These are phyloP conservation scores for Rana temporaria DNA, from an alignment of 2,113 vertebrate species.

Conservation along the genomic window DNA sequence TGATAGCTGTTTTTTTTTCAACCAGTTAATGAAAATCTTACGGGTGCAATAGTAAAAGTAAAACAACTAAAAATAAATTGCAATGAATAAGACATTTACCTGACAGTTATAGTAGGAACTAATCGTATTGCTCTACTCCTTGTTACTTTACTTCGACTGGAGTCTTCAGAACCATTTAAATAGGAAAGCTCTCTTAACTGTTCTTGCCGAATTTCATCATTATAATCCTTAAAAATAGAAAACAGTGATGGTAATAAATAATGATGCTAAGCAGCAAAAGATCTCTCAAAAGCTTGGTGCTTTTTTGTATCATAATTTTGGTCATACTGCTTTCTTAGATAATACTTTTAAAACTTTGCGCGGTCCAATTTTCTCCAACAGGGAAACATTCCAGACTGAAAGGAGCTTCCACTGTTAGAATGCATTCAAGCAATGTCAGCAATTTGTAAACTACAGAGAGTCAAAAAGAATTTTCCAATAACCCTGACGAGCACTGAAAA, in stretches of 20 bases:
- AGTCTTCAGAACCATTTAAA: conserved; percentile 94
- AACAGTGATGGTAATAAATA: not conserved
- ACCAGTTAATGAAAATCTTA: too few species aligned
- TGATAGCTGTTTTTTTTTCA: too few species aligned
- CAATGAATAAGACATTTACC: conserved; percentile 69
- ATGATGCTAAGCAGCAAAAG: not conserved
- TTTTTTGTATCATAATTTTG: too few species aligned
- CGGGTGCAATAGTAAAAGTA: too few species aligned
- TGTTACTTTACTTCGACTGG: conserved; percentile 81
- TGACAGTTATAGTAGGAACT: conserved; percentile 77
- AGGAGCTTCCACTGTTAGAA: not conserved
- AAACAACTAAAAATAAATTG: too few species aligned
- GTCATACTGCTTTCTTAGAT: too few species aligned
- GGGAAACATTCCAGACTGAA: not conserved
- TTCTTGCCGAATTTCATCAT: conserved; percentile 98
- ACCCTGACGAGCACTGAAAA: too few species aligned
- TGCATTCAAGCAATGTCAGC: not conserved
- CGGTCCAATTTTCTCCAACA: too few species aligned
- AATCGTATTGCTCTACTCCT: conserved; percentile 84
- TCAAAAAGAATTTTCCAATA: not conserved
- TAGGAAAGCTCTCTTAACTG: conserved; percentile 94
- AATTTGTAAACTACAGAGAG: not conserved
- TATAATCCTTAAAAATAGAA: conserved; percentile 87
- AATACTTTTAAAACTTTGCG: too few species aligned
- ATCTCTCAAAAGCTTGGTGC: not conserved